phyloP scores from a whole-genome alignment of 1,140 invertebrate species.

The Hyposmocoma kahamanoa region DNA sequence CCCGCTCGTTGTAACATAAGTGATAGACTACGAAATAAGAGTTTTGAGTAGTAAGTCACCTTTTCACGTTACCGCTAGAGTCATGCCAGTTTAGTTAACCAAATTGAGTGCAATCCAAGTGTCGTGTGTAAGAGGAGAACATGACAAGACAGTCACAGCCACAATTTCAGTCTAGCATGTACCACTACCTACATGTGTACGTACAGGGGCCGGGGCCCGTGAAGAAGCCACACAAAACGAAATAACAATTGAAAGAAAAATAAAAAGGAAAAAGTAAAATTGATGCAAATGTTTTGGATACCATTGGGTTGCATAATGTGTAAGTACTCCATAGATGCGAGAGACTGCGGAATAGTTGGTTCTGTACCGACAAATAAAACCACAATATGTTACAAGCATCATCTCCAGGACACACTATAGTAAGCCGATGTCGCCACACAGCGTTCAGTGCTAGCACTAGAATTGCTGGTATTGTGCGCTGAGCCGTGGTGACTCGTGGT shows the following conservation, averaged over 20 bases:
- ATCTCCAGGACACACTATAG: constrained; percentile 16
- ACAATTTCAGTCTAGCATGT: constrained; percentile 57
- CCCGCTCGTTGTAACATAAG: constrained; percentile 34
- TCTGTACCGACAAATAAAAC: constrained; percentile 70
- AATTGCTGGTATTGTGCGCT: background rate
- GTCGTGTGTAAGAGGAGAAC: constrained; percentile 41
- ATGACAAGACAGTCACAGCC: constrained; percentile 62
- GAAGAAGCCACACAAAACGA: constrained; percentile 37
- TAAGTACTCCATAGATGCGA: constrained; percentile 70
- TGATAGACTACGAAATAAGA: constrained; percentile 58
- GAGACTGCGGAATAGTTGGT: constrained; percentile 66
- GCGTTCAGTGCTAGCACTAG: background rate
- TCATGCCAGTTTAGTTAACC: constrained; percentile 49
- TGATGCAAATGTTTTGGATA: constrained; percentile 60
- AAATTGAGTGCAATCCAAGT: constrained; percentile 39
- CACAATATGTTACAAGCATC: constrained; percentile 63
- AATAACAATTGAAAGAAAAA: constrained; percentile 31
- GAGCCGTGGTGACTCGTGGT: background rate
- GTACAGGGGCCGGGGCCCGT: constrained; percentile 26
- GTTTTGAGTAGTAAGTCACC: constrained; percentile 78
- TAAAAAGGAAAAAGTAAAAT: constrained; percentile 29
- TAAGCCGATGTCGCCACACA: background rate
- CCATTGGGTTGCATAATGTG: constrained; percentile 70
- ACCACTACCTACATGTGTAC: constrained; percentile 40
- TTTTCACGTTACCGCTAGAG: constrained; percentile 48